Evolutionary conservation across 2,113 vertebrate species (phyloP).

Genomic region (Pseudorasbora parva): DNA sequence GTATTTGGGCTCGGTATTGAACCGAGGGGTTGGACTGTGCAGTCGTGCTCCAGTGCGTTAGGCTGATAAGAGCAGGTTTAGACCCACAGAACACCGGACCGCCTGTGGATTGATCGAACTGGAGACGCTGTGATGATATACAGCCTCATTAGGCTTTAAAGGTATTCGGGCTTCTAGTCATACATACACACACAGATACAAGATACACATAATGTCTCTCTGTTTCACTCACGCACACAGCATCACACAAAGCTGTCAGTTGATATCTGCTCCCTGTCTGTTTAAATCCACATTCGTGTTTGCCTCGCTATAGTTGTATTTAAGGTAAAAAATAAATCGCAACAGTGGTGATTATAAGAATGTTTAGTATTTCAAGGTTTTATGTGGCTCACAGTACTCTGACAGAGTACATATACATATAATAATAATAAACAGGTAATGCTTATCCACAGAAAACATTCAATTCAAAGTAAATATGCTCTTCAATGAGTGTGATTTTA

Average conservation of each 20-base stretch:
- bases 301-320: not conserved
- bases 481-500: not conserved
- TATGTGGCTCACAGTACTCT: not conserved
- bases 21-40: conserved; percentile 32
- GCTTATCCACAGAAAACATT: not conserved
- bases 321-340: not conserved
- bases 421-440: too few species aligned
- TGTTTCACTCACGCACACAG: not conserved
- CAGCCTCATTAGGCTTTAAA: conserved; percentile 70
- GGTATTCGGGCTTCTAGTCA: conserved; percentile 18
- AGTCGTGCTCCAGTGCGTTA: conserved; percentile 51
- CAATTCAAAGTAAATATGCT: too few species aligned
- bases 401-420: too few species aligned
- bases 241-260: conserved; percentile 22
- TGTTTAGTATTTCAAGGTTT: not conserved
- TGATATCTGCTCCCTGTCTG: conserved; percentile 20
- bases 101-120: conserved; percentile 67
- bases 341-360: not conserved
- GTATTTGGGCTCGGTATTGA: conserved; percentile 45
- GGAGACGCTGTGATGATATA: conserved; percentile 71
- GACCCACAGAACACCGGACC: conserved; percentile 59
- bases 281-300: not conserved
- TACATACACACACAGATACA: not conserved
- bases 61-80: conserved; percentile 67
- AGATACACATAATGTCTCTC: conserved; percentile 14